phyloP scores from a whole-genome alignment of 2,888 invertebrate genomes.

The Limnephilus marmoratus region DNA sequence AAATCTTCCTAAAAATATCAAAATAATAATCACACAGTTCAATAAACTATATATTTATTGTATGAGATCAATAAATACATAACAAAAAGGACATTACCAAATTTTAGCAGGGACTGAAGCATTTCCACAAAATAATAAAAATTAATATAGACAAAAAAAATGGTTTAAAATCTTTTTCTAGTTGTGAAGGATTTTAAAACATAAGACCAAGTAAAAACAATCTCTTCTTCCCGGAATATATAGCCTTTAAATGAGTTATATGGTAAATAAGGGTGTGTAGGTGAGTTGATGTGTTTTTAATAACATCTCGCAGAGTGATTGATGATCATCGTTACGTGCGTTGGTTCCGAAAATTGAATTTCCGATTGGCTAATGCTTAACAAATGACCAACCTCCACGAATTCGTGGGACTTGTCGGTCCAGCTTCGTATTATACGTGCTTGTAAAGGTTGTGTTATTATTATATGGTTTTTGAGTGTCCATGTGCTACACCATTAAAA shows the following conservation, averaged over 20 bases:
- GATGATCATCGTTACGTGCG: conserved; percentile 56
- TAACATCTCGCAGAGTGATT: conserved; percentile 60
- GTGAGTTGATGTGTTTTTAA: conserved; percentile 54
- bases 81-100: no score
- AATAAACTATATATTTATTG: not conserved
- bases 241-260: conserved; percentile 29
- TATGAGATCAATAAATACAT: not conserved
- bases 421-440: not conserved
- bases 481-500: not conserved
- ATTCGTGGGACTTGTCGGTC: not conserved
- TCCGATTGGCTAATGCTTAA: conserved; percentile 65
- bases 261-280: conserved; percentile 37
- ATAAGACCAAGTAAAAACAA: not conserved
- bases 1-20: not conserved
- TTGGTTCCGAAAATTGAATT: conserved; percentile 64
- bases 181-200: not conserved
- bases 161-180: not conserved
- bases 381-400: conserved; percentile 53
- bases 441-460: not conserved
- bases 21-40: not conserved
- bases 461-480: not conserved
- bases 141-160: no score
- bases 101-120: no score
- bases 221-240: not conserved
- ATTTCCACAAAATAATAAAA: no score